These are phyloP conservation scores for Scarus forsteni DNA, from an alignment of 2,797 vertebrate genomes.

Conservation along the genomic window DNA sequence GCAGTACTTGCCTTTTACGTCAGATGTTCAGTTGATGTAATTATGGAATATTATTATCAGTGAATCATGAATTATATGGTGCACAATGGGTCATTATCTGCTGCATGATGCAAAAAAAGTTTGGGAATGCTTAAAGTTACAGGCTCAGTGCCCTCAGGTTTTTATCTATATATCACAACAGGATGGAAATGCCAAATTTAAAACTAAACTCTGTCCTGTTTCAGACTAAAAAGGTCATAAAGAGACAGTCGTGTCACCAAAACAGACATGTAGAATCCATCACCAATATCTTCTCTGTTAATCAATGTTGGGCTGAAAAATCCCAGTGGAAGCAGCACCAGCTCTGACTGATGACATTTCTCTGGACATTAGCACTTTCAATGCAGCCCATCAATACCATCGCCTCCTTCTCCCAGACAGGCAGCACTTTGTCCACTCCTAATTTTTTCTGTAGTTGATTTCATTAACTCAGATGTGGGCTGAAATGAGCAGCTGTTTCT, in stretches of 20 bases:
- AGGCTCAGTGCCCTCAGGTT: no score
- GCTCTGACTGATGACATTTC: constrained; percentile 84
- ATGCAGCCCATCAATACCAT: constrained; percentile 68
- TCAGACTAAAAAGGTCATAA: constrained; percentile 51
- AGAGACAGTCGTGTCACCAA: constrained; percentile 58
- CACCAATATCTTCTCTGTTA: constrained; percentile 75
- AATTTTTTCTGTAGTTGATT: constrained; percentile 64
- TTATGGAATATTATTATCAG: no score
- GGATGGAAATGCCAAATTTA: no score
- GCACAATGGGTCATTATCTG: no score
- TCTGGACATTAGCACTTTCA: constrained; percentile 69
- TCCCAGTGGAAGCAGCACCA: constrained; percentile 37
- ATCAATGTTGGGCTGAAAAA: constrained; percentile 69
- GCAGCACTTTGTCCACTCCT: constrained; percentile 34
- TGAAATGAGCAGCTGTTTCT: constrained; percentile 64
- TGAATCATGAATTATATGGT: no score
- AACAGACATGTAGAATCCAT: constrained; percentile 47
- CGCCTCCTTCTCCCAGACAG: constrained; percentile 48
- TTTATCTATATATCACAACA: no score
- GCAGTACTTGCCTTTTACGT: no score
- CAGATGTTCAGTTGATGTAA: no score
- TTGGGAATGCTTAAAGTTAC: no score
- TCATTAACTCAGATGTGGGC: constrained; percentile 76
- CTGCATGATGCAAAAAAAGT: no score
- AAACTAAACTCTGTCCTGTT: constrained; percentile 41